These are phyloP conservation scores for Oreocharis arfaki DNA, from an alignment of 2,113 vertebrate species.

Conservation along the genomic window DNA sequence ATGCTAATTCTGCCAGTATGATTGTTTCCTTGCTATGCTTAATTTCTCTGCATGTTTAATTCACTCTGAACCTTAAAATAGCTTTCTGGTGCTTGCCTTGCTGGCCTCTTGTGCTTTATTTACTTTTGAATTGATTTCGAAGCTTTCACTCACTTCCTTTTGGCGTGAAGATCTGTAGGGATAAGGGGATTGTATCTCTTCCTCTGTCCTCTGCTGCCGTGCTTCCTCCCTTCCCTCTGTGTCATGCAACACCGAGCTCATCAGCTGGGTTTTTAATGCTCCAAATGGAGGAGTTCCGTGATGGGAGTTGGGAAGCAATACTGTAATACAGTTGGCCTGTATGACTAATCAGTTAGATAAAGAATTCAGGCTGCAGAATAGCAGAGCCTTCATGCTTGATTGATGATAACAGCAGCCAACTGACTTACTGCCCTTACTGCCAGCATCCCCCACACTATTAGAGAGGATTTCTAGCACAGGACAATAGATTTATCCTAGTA, in stretches of 20 bases:
- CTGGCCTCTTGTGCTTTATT: slow-evolving; percentile 10
- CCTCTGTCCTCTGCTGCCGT: not conserved
- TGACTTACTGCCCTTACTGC: slow-evolving; percentile 52
- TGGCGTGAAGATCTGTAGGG: not conserved
- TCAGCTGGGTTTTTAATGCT: not conserved
- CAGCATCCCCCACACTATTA: not conserved
- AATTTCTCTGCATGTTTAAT: not conserved
- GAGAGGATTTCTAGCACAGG: slow-evolving; percentile 8
- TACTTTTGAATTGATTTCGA: slow-evolving; percentile 7
- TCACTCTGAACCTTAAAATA: slow-evolving; percentile 6
- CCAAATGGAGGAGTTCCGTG: not conserved
- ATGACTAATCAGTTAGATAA: slow-evolving; percentile 59
- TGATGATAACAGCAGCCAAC: slow-evolving; percentile 43
- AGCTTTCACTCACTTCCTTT: not conserved
- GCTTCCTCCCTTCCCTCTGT: not conserved
- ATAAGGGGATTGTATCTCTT: not conserved
- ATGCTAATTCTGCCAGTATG: not conserved
- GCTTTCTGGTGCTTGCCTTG: not conserved
- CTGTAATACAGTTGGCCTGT: slow-evolving; percentile 20
- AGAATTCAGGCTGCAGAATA: slow-evolving; percentile 39
- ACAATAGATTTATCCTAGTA: slow-evolving; percentile 40
- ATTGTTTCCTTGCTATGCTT: not conserved
- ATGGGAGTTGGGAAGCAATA: not conserved
- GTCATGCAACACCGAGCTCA: not conserved
- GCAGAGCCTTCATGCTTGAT: slow-evolving; percentile 53